Evolutionary conservation across 2,797 vertebrate genomes (phyloP).

Genomic region (Podarcis lilfordi): DNA sequence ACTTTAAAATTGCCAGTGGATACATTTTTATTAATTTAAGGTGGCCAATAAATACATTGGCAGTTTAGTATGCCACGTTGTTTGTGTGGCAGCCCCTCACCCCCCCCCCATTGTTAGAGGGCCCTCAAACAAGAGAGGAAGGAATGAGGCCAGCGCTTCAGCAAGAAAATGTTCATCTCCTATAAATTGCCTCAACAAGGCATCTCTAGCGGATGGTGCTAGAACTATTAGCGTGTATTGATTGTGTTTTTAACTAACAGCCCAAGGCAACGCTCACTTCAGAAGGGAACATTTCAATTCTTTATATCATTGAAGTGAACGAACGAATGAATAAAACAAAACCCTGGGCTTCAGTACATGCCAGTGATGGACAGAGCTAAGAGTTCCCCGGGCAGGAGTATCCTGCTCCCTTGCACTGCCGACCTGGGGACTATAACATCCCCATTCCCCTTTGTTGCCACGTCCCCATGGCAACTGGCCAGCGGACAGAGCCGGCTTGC

Average conservation of each 20-base stretch:
- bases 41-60: not conserved
- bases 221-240: conserved; percentile 19
- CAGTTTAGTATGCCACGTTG: not conserved
- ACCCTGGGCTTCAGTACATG: not conserved
- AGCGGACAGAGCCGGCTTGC: not conserved
- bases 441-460: not conserved
- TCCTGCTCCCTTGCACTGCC: not conserved
- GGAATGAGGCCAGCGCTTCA: not conserved
- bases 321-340: conserved; percentile 11
- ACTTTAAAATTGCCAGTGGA: not conserved
- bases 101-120: not conserved
- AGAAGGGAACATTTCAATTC: conserved; percentile 21
- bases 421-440: not conserved
- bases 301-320: conserved; percentile 9
- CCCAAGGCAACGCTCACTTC: conserved; percentile 16
- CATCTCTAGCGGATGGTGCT: not conserved
- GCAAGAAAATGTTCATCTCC: not conserved
- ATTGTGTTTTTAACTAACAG: conserved; percentile 29
- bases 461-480: conserved; percentile 38
- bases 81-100: not conserved
- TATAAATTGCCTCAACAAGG: conserved; percentile 4
- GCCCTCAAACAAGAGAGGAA: not conserved
- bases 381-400: not conserved
- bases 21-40: not conserved
- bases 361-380: not conserved